These are phyloP conservation scores for Habropoda laboriosa DNA, from an alignment of 1,140 invertebrate genomes.

Conservation along the genomic window DNA sequence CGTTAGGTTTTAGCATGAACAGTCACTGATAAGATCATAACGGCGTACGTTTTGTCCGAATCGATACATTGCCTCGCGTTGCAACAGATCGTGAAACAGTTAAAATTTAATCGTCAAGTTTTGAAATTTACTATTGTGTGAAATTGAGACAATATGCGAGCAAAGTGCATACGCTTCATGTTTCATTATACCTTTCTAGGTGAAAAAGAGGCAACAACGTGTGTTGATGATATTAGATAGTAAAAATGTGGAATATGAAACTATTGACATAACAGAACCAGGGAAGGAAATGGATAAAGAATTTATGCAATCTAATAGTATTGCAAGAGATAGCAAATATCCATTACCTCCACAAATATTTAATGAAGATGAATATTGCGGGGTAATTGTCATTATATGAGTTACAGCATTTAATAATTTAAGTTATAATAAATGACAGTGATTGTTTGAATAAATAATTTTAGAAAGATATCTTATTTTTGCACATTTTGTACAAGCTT, in stretches of 20 bases:
- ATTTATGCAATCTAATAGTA: conserved; percentile 95
- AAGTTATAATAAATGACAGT: neutral
- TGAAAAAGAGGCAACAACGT: conserved; percentile 96
- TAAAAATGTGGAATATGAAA: conserved; percentile 92
- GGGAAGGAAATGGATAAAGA: conserved; percentile 93
- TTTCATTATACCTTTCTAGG: conserved; percentile 82
- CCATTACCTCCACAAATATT: conserved; percentile 97
- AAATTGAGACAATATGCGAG: neutral
- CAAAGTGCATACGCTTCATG: neutral
- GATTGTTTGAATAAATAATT: neutral
- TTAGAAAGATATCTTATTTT: neutral
- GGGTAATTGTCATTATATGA: conserved; percentile 84
- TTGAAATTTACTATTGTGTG: neutral
- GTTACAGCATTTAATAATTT: neutral
- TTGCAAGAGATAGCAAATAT: conserved; percentile 87
- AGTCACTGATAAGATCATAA: neutral
- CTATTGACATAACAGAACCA: conserved; percentile 96
- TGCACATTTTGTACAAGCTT: neutral
- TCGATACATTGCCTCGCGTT: neutral
- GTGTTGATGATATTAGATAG: conserved; percentile 96
- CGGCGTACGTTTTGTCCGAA: neutral
- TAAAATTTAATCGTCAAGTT: neutral
- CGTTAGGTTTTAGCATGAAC: neutral
- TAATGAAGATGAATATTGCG: conserved; percentile 95
- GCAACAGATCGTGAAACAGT: neutral